A percentile compares a stretch with the other conserved stretches of the same genome.
These are phyloP conservation scores for Dolichotis patagonum DNA, from an alignment of 2,113 vertebrate genomes.

Conservation along the genomic window DNA sequence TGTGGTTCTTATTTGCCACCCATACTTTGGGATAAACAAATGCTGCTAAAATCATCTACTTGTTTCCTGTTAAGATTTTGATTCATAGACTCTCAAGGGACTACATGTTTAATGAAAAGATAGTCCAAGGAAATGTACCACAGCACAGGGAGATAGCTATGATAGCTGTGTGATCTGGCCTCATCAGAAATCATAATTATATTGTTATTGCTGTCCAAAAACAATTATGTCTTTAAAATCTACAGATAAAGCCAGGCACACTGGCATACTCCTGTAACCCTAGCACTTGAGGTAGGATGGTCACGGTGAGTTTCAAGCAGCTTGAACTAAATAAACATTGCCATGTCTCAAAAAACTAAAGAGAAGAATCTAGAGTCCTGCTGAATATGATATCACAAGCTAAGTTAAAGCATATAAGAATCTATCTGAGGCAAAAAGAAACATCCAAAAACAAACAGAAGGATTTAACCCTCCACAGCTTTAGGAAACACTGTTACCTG, in stretches of 20 bases:
- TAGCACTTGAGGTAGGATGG: neutral
- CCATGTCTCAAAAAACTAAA: neutral
- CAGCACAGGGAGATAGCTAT: neutral
- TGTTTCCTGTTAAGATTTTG: slow-evolving; percentile 8
- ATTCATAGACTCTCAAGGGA: neutral
- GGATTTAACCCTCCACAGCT: neutral
- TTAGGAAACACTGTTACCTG: neutral
- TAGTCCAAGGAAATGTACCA: neutral
- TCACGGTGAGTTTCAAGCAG: neutral
- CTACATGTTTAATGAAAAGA: neutral
- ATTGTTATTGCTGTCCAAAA: neutral
- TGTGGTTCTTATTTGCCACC: neutral
- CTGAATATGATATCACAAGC: neutral
- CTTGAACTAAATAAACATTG: neutral
- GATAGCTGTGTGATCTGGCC: neutral
- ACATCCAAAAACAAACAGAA: neutral
- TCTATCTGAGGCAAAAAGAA: neutral
- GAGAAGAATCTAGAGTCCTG: neutral
- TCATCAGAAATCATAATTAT: neutral
- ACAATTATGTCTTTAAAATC: neutral
- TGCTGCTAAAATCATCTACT: neutral
- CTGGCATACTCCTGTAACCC: neutral
- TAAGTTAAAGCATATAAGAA: neutral
- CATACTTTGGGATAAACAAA: neutral
- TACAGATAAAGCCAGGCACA: neutral